Evolutionary conservation across 1,140 invertebrate species (phyloP).

Genomic region (Aphaenogaster rudis): DNA sequence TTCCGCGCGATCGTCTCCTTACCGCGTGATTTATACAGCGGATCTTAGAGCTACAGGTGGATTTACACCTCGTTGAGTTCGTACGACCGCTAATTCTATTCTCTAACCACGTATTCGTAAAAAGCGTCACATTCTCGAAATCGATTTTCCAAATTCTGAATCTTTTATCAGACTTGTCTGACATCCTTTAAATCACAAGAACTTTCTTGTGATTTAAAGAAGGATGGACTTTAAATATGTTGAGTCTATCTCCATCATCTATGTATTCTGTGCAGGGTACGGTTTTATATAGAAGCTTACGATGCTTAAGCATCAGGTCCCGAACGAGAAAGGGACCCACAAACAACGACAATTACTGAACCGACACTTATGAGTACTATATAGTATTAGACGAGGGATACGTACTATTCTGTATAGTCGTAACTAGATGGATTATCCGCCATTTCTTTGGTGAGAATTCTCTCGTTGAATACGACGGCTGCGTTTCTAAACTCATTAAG

Average conservation of each 20-base stretch:
- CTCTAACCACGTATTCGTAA: constrained; percentile 9
- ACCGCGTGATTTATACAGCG: constrained; percentile 76
- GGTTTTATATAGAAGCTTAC: no score
- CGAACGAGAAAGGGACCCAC: no score
- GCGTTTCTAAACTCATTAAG: no score
- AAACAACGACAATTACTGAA: no score
- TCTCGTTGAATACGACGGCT: no score
- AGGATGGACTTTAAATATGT: background rate
- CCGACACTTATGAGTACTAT: no score
- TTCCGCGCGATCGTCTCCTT: constrained; percentile 74
- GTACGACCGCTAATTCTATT: constrained; percentile 65
- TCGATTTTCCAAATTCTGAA: background rate
- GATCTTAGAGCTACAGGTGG: constrained; percentile 77
- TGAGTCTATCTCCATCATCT: background rate
- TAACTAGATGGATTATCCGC: no score
- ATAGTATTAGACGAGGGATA: no score
- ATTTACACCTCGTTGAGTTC: constrained; percentile 76
- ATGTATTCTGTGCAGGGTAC: background rate
- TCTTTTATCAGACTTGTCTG: background rate
- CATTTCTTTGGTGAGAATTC: no score
- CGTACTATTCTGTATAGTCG: no score
- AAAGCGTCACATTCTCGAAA: constrained; percentile 11
- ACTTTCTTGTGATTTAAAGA: background rate
- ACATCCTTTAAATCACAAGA: background rate
- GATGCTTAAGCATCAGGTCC: no score